Conservation (phyloP, 1,140 invertebrate genomes). For the Caenorhabditis briggsae region DNA sequence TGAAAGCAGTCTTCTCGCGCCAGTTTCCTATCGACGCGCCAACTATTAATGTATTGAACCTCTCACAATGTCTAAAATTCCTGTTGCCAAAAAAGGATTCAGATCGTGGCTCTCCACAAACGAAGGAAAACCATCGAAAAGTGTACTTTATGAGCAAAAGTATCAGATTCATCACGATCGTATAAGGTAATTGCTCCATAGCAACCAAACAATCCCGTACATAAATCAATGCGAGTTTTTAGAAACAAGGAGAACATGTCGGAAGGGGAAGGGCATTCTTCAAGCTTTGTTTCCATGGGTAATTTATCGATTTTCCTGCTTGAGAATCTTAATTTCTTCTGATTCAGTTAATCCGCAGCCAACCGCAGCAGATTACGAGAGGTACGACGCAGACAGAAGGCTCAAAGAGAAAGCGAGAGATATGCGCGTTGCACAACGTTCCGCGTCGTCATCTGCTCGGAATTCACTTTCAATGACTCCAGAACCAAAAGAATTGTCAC, state of each 20-base stretch:
- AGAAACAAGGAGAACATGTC: conserved; percentile 20
- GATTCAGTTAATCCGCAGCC: neutral
- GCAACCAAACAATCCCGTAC: neutral
- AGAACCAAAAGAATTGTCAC: neutral
- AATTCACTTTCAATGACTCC: conserved; percentile 22
- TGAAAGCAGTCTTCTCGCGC: neutral
- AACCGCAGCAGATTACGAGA: neutral
- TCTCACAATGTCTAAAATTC: conserved; percentile 4
- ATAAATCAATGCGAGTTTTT: neutral
- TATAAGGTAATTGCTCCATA: conserved; percentile 5
- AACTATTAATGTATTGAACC: neutral
- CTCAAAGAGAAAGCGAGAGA: conserved; percentile 5
- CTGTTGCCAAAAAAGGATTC: neutral
- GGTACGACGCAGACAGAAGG: neutral
- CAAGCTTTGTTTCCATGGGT: conserved; percentile 11
- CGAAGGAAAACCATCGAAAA: conserved; percentile 4
- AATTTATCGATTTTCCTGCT: neutral
- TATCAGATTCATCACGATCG: conserved; percentile 28
- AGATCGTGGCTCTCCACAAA: conserved; percentile 12
- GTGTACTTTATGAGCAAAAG: conserved; percentile 15
- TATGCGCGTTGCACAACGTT: conserved; percentile 21
- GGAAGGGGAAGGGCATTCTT: neutral
- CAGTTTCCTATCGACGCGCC: neutral
- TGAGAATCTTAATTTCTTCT: neutral
- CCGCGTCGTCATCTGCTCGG: neutral